Evolutionary conservation across 1,140 invertebrate genomes (phyloP).

Genomic region (Drosophila nigrodunni): DNA sequence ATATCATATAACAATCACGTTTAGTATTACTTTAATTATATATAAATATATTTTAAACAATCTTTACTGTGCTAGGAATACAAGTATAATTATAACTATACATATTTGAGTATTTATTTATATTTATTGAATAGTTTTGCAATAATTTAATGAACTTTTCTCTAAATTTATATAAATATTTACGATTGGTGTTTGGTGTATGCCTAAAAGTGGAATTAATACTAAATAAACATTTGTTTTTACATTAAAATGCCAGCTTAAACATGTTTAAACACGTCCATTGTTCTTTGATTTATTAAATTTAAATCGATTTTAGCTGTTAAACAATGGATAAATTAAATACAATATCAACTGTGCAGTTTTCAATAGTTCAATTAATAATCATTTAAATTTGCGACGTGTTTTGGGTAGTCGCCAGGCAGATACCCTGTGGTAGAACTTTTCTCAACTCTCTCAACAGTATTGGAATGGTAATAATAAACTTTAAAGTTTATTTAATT

Average conservation of each 20-base stretch:
- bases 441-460: neutral
- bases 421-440: neutral
- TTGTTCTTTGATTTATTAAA: slow-evolving; percentile 65
- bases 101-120: slow-evolving; percentile 28
- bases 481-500: neutral
- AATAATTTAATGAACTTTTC: slow-evolving; percentile 65
- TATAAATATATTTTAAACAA: slow-evolving; percentile 51
- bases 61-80: slow-evolving; percentile 60
- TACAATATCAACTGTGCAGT: slow-evolving; percentile 14
- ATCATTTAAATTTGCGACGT: slow-evolving; percentile 27
- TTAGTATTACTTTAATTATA: slow-evolving; percentile 43
- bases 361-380: slow-evolving; percentile 44
- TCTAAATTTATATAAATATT: slow-evolving; percentile 47
- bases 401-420: neutral
- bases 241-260: slow-evolving; percentile 18
- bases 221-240: slow-evolving; percentile 50
- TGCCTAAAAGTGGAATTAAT: slow-evolving; percentile 59
- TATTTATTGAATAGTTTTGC: slow-evolving; percentile 33
- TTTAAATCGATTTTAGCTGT: slow-evolving; percentile 61
- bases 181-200: slow-evolving; percentile 74
- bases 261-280: slow-evolving; percentile 14
- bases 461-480: neutral
- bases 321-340: slow-evolving; percentile 37
- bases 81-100: slow-evolving; percentile 51
- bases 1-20: slow-evolving; percentile 82